Conservation (phyloP, 2,113 vertebrate genomes). For the Irena cyanogastra region DNA sequence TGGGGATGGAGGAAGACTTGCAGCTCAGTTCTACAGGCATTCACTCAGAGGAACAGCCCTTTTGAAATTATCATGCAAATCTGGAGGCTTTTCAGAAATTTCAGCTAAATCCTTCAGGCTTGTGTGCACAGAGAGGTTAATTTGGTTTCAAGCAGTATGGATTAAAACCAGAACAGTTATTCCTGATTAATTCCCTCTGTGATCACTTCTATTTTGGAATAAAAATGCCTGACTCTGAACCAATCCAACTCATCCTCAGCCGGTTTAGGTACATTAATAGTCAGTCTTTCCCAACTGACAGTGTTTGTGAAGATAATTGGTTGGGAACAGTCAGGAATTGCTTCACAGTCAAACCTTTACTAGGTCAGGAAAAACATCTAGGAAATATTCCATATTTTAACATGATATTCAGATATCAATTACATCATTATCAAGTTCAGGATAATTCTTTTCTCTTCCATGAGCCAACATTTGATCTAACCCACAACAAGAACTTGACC, state of each 20-base stretch:
- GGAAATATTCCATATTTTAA: not conserved
- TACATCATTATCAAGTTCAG: not conserved
- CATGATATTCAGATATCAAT: not conserved
- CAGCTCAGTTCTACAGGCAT: not conserved
- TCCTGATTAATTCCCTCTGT: not conserved
- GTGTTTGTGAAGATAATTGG: not conserved
- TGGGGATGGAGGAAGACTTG: not conserved
- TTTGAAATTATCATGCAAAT: conserved; percentile 21
- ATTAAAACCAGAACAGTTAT: conserved; percentile 32
- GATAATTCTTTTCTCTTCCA: not conserved
- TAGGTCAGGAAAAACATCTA: not conserved
- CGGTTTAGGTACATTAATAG: not conserved
- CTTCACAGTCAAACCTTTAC: not conserved
- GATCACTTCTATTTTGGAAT: not conserved
- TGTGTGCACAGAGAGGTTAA: conserved; percentile 20
- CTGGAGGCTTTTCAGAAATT: conserved; percentile 21
- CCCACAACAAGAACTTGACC: not conserved
- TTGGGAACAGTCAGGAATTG: not conserved
- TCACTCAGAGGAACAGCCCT: not conserved
- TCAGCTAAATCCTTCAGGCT: conserved; percentile 14
- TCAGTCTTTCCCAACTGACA: not conserved
- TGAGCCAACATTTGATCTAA: not conserved
- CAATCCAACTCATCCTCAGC: not conserved
- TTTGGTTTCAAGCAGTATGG: conserved; percentile 5
- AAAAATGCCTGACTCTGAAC: not conserved